Evolutionary conservation across 2,797 vertebrate species (phyloP), one percentile per base, ranked within the genome.

Genomic region (Lutjanus campechanus): DNA sequence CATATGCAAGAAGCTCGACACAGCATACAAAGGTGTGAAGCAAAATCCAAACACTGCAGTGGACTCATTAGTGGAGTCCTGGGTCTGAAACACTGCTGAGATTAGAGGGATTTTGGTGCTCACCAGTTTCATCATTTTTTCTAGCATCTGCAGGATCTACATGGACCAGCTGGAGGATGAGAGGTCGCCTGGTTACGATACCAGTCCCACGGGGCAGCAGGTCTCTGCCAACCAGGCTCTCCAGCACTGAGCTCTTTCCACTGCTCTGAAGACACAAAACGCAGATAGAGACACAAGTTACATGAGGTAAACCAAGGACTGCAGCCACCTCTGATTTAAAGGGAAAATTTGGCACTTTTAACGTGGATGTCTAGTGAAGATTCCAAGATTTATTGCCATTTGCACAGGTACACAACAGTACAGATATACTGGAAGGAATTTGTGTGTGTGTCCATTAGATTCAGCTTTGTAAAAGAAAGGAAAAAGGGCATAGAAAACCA

Each of bases 211-310:
- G 95, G 49, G 98, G 98, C 76, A 99, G 96, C 85, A 99, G 96
- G 93, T 99, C 98, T 76, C 96, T 93, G 47, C 98, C 98, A 76
- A 99, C 98, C 72, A 99, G 95, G 90, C 97, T 99, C 95, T 99
- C 98, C 90, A 99, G 92, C 77, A 99, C 98, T 0, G 98, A 99
- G 93, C 98, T 99, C 92, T 99, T 99, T 11, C 98, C 98, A 73
- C 98, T 99, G 93, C 98, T 99, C 98, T 99, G 96, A 74, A 95
- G 92, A 93, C 71, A 77, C 90, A 79, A 79, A 69, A 44, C 10
- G 47, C 22, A 65, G 0, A 50, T 0, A 51, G 1, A 68, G 2
- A 74, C 0, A 12, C 0, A 5, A 20, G 44, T 70, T 29, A 43
- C 16, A 61, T 5, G 11, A 22, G 5, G 1, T 11, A 13, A 54